These are phyloP conservation scores for Conops quadrifasciatus DNA, from an alignment of 2,888 invertebrate genomes.

Conservation along the genomic window DNA sequence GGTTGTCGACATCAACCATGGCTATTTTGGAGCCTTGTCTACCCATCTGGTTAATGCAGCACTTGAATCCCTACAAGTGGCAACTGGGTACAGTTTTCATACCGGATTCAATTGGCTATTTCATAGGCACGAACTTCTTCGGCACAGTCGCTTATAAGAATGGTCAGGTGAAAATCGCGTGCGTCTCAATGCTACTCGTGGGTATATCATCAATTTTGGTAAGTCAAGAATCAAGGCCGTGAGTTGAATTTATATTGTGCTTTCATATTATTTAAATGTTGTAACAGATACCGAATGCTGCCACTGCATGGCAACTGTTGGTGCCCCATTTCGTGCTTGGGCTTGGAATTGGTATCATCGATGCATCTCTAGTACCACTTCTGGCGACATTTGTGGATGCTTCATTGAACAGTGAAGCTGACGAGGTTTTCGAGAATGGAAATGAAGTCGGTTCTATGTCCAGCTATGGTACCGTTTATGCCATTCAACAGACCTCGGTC, in stretches of 20 bases:
- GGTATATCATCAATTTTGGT: slow-evolving; percentile 73
- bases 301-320: slow-evolving; percentile 71
- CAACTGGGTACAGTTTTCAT: slow-evolving; percentile 84
- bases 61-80: slow-evolving; percentile 68
- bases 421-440: slow-evolving; percentile 28
- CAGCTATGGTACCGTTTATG: slow-evolving; percentile 83
- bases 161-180: slow-evolving; percentile 73
- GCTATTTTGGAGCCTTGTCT: slow-evolving; percentile 84
- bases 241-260: not conserved
- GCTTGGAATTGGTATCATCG: slow-evolving; percentile 80
- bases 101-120: slow-evolving; percentile 85
- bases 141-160: slow-evolving; percentile 73
- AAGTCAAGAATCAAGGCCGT: slow-evolving; percentile 52
- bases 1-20: slow-evolving; percentile 82
- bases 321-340: slow-evolving; percentile 83
- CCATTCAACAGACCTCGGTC: slow-evolving; percentile 83
- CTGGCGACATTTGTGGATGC: slow-evolving; percentile 77
- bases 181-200: slow-evolving; percentile 71
- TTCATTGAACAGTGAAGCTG: slow-evolving; percentile 57
- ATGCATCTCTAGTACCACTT: slow-evolving; percentile 81
- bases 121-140: slow-evolving; percentile 82
- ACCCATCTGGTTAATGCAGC: slow-evolving; percentile 79
- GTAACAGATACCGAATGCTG: slow-evolving; percentile 72
- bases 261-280: not conserved
- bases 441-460: slow-evolving; percentile 57